These are phyloP conservation scores for Okamejei kenojei DNA, from an alignment of 2,797 vertebrate genomes.

Conservation along the genomic window DNA sequence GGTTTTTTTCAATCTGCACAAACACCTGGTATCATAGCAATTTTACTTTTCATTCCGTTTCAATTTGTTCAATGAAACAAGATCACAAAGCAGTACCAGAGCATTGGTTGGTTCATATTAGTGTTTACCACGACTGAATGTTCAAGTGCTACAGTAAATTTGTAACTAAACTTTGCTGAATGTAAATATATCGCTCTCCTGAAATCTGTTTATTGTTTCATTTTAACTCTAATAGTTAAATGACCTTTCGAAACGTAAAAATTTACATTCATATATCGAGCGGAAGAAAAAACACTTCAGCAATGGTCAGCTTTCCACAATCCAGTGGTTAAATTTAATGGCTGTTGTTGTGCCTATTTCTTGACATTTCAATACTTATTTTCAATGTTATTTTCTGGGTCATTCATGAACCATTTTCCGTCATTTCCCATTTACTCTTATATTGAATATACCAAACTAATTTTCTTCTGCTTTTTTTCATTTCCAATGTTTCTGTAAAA, in stretches of 20 bases:
- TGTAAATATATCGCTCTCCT: background rate
- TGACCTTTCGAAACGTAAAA: background rate
- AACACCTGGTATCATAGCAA: background rate
- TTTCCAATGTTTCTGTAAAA: background rate
- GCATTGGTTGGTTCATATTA: background rate
- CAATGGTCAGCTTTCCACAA: background rate
- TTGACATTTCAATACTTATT: conserved; percentile 1
- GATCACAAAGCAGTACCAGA: conserved; percentile 15
- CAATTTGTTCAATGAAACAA: conserved; percentile 36
- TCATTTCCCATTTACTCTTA: background rate
- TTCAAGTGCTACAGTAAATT: background rate
- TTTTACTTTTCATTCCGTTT: conserved; percentile 32
- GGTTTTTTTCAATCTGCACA: conserved; percentile 9
- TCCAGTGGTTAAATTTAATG: background rate
- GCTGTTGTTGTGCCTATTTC: background rate
- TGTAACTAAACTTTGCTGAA: background rate
- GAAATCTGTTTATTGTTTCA: background rate
- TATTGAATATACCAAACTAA: background rate
- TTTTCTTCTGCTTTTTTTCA: background rate
- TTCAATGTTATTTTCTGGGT: background rate
- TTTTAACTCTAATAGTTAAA: background rate
- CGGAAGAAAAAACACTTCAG: background rate
- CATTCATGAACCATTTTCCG: background rate
- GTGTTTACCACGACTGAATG: conserved; percentile 12
- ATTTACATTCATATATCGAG: background rate